A percentile compares a stretch with the other conserved stretches of the same genome.
These are phyloP conservation scores for Spialia ferax DNA, from an alignment of 2,888 invertebrate species.

Conservation along the genomic window DNA sequence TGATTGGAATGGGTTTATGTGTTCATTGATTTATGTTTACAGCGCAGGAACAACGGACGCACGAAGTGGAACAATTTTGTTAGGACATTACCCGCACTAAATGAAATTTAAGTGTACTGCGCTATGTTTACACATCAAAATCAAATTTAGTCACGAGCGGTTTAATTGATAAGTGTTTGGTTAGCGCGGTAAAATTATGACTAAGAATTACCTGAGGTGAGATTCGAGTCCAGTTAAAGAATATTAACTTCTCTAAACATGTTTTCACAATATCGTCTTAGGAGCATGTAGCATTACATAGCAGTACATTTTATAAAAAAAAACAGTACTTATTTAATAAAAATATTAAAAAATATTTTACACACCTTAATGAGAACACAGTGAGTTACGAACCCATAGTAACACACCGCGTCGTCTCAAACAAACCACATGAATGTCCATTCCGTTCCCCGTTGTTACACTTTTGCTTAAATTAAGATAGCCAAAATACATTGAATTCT, in stretches of 20 bases:
- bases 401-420: slow-evolving; percentile 11
- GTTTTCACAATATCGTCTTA: too few species aligned
- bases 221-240: too few species aligned
- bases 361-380: slow-evolving; percentile 1
- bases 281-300: too few species aligned
- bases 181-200: neutral
- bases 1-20: slow-evolving; percentile 25
- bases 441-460: slow-evolving; percentile 17
- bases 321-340: too few species aligned
- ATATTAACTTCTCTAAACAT: too few species aligned
- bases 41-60: slow-evolving; percentile 10
- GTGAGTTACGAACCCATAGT: slow-evolving; percentile 14
- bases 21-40: slow-evolving; percentile 26
- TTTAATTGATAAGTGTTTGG: neutral
- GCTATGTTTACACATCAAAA: slow-evolving; percentile 6
- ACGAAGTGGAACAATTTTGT: slow-evolving; percentile 17
- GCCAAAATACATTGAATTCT: slow-evolving; percentile 15
- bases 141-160: neutral
- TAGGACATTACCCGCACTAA: slow-evolving; percentile 9
- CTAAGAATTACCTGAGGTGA: neutral
- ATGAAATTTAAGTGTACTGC: slow-evolving; percentile 6
- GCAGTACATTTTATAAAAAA: too few species aligned
- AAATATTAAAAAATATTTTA: neutral
- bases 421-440: slow-evolving; percentile 10
- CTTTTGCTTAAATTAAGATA: slow-evolving; percentile 12